These are phyloP conservation scores for Lepeophtheirus salmonis DNA, from an alignment of 1,140 invertebrate genomes.

Conservation along the genomic window DNA sequence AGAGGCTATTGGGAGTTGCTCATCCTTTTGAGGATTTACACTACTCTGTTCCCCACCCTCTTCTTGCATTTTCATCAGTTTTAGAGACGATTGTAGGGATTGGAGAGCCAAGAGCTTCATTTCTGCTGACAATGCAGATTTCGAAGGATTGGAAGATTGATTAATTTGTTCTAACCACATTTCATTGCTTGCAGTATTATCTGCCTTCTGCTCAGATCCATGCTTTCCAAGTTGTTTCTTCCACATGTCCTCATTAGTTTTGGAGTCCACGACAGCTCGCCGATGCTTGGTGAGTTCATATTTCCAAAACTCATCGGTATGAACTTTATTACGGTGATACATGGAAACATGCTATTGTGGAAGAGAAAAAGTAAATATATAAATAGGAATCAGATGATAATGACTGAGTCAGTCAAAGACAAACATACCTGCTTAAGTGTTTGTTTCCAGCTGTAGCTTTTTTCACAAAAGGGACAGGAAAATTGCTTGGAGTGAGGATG, in stretches of 20 bases:
- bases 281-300: constrained; percentile 16
- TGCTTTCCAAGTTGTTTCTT: constrained; percentile 17
- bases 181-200: background rate
- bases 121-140: constrained; percentile 4
- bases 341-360: constrained; percentile 17
- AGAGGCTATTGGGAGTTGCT: no score
- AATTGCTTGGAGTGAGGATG: constrained; percentile 12
- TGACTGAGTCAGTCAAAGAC: background rate
- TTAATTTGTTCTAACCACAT: constrained; percentile 2
- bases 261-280: background rate
- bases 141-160: background rate
- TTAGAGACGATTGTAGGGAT: background rate
- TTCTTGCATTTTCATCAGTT: background rate
- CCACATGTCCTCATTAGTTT: constrained; percentile 17
- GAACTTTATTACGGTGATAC: constrained; percentile 18
- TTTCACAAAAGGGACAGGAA: constrained; percentile 17
- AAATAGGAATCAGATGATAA: background rate
- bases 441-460: constrained; percentile 19
- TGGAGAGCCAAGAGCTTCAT: constrained; percentile 16
- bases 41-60: background rate
- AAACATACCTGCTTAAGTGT: constrained; percentile 17
- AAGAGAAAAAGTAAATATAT: background rate
- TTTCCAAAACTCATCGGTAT: constrained; percentile 19
- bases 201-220: background rate
- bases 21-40: no score